Conservation (phyloP, 1,140 invertebrate genomes). For the Tenebrio molitor region DNA sequence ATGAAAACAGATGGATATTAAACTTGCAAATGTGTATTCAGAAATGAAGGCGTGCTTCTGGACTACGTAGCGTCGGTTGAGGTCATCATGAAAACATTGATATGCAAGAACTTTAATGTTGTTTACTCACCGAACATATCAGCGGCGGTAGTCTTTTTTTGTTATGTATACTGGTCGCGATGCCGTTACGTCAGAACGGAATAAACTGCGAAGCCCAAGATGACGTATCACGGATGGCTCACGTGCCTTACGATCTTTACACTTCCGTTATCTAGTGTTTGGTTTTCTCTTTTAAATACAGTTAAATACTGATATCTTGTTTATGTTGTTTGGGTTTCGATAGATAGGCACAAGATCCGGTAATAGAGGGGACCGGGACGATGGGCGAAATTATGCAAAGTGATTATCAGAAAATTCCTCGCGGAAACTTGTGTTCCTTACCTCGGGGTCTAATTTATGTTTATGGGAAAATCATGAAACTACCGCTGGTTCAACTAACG, state of each 20-base stretch:
- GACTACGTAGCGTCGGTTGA: not conserved
- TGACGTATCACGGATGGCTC: constrained; percentile 45
- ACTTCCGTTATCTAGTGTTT: constrained; percentile 49
- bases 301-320: constrained; percentile 34
- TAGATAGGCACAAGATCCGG: constrained; percentile 15
- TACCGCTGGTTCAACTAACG: too few species aligned
- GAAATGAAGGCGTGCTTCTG: too few species aligned
- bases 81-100: constrained; percentile 12
- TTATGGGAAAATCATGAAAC: not conserved
- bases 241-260: constrained; percentile 50
- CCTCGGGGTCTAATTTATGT: too few species aligned
- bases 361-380: constrained; percentile 18
- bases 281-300: constrained; percentile 34
- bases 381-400: constrained; percentile 1
- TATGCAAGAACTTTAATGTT: constrained; percentile 15
- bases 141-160: constrained; percentile 15
- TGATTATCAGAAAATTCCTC: not conserved
- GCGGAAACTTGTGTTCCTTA: too few species aligned
- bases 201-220: constrained; percentile 39
- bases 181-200: constrained; percentile 41
- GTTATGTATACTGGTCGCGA: constrained; percentile 30
- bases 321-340: constrained; percentile 47
- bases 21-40: too few species aligned
- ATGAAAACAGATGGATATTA: too few species aligned
- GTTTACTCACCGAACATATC: constrained; percentile 17